phyloP scores from a whole-genome alignment of 1,140 invertebrate genomes.

The Brachionus calyciflorus region DNA sequence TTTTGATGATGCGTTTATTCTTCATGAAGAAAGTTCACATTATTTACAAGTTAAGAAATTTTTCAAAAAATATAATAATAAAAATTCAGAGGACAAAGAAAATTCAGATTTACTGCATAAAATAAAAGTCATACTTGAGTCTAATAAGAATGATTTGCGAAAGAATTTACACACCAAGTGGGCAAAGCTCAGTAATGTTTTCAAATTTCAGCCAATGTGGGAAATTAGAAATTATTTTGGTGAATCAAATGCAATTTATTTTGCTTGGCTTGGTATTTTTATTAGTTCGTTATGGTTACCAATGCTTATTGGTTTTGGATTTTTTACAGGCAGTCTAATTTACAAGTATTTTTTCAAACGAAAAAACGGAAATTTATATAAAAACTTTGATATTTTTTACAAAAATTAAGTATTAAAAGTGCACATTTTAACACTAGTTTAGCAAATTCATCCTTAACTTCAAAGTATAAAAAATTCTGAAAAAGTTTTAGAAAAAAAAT shows the following conservation, averaged over 20 bases:
- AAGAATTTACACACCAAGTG: slow-evolving; percentile 61
- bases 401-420: no score
- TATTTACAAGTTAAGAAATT: neutral
- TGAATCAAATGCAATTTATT: slow-evolving; percentile 81
- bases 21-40: neutral
- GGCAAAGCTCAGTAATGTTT: slow-evolving; percentile 67
- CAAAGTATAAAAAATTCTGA: slow-evolving; percentile 25
- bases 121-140: neutral
- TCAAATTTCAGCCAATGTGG: slow-evolving; percentile 78
- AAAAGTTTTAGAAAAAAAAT: slow-evolving; percentile 13
- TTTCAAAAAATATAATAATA: neutral
- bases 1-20: slow-evolving; percentile 5
- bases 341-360: slow-evolving; percentile 47
- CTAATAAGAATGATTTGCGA: neutral
- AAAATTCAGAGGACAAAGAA: neutral
- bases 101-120: neutral
- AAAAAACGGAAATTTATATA: no score
- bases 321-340: slow-evolving; percentile 51
- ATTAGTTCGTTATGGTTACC: slow-evolving; percentile 88
- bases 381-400: no score
- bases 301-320: slow-evolving; percentile 56
- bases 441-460: neutral
- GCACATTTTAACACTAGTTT: no score
- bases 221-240: slow-evolving; percentile 81
- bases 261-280: slow-evolving; percentile 82